Evolutionary conservation across 1,140 invertebrate genomes (phyloP).

Genomic region (Procambarus clarkii): DNA sequence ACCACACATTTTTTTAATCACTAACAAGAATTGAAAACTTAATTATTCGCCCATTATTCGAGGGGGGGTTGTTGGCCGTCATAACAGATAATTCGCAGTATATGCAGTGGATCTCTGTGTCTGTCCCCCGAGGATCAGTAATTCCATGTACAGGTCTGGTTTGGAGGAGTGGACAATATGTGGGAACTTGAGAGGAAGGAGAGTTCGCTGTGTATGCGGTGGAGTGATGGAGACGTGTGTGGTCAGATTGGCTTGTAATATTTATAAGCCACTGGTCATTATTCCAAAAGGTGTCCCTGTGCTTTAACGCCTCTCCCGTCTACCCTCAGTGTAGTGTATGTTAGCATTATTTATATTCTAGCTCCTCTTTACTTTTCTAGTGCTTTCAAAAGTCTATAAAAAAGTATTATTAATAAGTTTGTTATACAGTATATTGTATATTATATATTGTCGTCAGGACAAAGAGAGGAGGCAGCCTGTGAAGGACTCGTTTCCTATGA

Average conservation of each 20-base stretch:
- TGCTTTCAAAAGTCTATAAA: slow-evolving; percentile 12
- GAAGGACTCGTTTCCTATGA: neutral
- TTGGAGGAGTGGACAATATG: neutral
- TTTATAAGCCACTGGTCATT: neutral
- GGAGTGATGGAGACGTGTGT: neutral
- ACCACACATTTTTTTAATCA: neutral
- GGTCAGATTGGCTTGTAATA: neutral
- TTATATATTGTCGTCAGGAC: neutral
- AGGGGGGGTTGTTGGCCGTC: neutral
- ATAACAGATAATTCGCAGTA: neutral
- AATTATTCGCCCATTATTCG: neutral
- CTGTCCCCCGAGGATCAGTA: too few relatives aligned
- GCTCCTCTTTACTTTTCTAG: neutral
- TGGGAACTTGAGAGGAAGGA: neutral
- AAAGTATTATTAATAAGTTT: slow-evolving; percentile 16
- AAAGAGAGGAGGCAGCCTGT: neutral
- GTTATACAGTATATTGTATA: neutral
- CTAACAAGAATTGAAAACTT: neutral
- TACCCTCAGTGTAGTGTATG: neutral
- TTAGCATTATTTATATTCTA: slow-evolving; percentile 14
- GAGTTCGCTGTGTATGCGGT: neutral
- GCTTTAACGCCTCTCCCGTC: neutral
- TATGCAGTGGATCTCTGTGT: neutral
- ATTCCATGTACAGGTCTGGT: neutral
- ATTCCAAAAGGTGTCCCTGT: neutral